Conservation (phyloP, 2,888 invertebrate genomes). For the Podabrus alpinus region DNA sequence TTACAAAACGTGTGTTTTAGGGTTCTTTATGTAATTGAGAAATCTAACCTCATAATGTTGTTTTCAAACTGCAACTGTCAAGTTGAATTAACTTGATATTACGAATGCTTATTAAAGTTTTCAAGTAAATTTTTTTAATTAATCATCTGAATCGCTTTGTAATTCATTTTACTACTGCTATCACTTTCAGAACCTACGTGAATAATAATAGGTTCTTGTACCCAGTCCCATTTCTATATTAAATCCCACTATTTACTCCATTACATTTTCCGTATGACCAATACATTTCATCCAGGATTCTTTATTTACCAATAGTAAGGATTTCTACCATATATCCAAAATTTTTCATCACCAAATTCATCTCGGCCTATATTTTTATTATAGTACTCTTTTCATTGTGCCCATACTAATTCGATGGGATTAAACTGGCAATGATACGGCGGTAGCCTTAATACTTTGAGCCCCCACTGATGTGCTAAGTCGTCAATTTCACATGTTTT, state of each 20-base stretch:
- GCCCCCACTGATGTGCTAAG: not conserved
- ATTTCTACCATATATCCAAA: no score
- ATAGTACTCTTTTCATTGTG: not conserved
- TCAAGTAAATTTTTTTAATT: no score
- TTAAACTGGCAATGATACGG: constrained; percentile 1
- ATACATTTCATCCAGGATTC: not conserved
- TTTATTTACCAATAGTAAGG: not conserved
- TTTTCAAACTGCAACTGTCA: no score
- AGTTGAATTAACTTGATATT: no score
- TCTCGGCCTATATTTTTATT: constrained; percentile 2
- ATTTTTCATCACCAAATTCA: no score
- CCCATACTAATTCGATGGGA: not conserved
- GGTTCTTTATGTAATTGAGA: no score
- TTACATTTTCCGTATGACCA: not conserved
- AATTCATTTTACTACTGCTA: not conserved
- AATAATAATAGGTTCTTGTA: not conserved
- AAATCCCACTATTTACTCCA: not conserved
- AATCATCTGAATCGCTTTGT: no score
- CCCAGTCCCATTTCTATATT: not conserved
- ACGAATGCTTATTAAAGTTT: no score
- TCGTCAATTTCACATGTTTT: not conserved
- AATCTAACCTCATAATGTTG: no score
- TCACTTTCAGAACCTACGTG: not conserved
- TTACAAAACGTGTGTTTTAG: no score
- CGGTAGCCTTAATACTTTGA: not conserved